phyloP scores from a whole-genome alignment of 2,113 vertebrate genomes.

The Epinephelus moara region DNA sequence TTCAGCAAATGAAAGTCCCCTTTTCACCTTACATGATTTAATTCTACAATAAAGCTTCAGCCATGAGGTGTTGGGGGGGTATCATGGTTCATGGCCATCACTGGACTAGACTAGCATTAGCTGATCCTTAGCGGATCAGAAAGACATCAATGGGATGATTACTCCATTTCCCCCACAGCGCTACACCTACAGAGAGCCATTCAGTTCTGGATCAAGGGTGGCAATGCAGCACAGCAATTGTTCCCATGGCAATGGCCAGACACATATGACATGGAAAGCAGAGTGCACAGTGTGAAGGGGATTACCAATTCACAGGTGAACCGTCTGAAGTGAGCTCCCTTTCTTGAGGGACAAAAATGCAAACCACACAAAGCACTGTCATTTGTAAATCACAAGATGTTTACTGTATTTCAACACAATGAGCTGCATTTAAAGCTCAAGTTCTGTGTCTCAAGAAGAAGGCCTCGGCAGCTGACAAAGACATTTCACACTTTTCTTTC shows the following conservation, averaged over 20 bases:
- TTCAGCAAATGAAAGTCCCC: conserved; percentile 60
- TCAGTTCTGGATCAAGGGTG: conserved; percentile 56
- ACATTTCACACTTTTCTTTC: conserved; percentile 25
- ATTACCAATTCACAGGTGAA: conserved; percentile 44
- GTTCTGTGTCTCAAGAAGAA: conserved; percentile 10
- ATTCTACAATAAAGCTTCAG: conserved; percentile 42
- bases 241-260: conserved; percentile 72
- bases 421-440: conserved; percentile 6
- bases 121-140: conserved; percentile 38
- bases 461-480: conserved; percentile 54
- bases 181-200: conserved; percentile 55
- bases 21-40: conserved; percentile 45
- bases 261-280: conserved; percentile 46
- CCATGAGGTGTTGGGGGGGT: conserved; percentile 5
- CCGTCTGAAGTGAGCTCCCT: background rate
- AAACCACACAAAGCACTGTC: background rate
- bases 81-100: conserved; percentile 8
- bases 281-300: background rate
- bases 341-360: conserved; percentile 15
- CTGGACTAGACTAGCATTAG: conserved; percentile 10
- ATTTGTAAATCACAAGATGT: conserved; percentile 24
- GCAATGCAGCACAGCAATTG: conserved; percentile 56
- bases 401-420: background rate
- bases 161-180: conserved; percentile 36
- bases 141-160: conserved; percentile 59